Evolutionary conservation across 2,888 invertebrate genomes (phyloP).

Genomic region (Adela reaumurella): DNA sequence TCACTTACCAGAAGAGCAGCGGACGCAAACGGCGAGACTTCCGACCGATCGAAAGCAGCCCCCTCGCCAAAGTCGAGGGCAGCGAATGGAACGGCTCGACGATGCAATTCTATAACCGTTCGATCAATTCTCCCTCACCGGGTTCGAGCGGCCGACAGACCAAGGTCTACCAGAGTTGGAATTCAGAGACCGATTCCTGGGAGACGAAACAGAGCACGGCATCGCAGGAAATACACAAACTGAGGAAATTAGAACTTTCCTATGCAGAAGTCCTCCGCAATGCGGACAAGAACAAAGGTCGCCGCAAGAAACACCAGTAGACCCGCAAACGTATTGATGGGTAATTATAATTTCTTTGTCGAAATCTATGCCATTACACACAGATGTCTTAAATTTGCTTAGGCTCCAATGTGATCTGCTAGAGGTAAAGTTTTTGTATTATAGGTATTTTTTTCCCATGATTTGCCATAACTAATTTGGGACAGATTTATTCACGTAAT

Average conservation of each 20-base stretch:
- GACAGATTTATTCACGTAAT: background rate
- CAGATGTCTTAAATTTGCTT: conserved; percentile 22
- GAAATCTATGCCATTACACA: background rate
- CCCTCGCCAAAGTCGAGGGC: conserved; percentile 27
- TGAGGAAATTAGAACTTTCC: conserved; percentile 76
- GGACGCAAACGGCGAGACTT: conserved; percentile 58
- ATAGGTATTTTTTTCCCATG: background rate
- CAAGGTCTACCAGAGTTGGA: conserved; percentile 49
- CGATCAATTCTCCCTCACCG: conserved; percentile 54
- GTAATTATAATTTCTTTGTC: background rate
- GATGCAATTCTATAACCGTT: conserved; percentile 64
- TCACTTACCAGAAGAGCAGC: conserved; percentile 52
- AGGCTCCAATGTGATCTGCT: conserved; percentile 52
- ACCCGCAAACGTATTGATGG: conserved; percentile 3
- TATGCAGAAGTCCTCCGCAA: conserved; percentile 81
- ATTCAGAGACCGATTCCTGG: conserved; percentile 46
- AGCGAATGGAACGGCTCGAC: conserved; percentile 68
- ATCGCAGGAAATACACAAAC: conserved; percentile 77
- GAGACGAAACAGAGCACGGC: conserved; percentile 64
- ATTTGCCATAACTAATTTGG: background rate
- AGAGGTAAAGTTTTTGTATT: conserved; percentile 23
- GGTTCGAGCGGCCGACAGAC: conserved; percentile 48
- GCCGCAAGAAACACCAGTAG: conserved; percentile 53
- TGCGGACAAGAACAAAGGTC: conserved; percentile 55
- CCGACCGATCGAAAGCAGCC: conserved; percentile 52